These are phyloP conservation scores for Naja naja DNA, from an alignment of 2,113 vertebrate genomes.

Conservation along the genomic window DNA sequence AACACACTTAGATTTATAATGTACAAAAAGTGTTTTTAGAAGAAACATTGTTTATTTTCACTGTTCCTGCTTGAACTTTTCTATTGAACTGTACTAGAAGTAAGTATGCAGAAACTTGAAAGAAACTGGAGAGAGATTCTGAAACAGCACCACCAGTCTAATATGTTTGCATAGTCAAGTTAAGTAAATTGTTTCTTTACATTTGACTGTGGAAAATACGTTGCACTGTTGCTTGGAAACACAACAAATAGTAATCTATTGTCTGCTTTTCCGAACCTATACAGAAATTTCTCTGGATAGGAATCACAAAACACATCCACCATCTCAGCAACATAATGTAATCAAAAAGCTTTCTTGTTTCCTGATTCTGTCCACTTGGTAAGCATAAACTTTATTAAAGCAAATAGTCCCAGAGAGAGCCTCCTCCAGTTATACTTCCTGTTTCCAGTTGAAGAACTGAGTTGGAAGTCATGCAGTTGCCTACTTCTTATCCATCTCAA, in stretches of 20 bases:
- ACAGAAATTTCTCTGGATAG: neutral
- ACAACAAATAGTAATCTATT: neutral
- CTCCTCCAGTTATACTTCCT: neutral
- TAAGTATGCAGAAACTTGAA: constrained; percentile 16
- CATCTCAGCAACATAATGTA: accelerated
- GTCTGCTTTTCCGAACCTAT: constrained; percentile 1
- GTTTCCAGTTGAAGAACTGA: neutral
- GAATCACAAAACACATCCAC: neutral
- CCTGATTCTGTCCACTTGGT: constrained; percentile 3
- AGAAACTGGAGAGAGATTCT: constrained; percentile 32
- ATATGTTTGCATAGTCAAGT: constrained; percentile 43
- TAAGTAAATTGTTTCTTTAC: neutral
- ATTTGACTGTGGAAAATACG: neutral
- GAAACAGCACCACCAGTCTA: constrained; percentile 45
- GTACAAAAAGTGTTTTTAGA: constrained; percentile 34
- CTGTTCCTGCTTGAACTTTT: constrained; percentile 38
- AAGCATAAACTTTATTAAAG: neutral
- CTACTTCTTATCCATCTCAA: neutral
- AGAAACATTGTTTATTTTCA: constrained; percentile 32
- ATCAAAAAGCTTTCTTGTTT: neutral
- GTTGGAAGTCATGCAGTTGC: neutral
- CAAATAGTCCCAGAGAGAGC: neutral
- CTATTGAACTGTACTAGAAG: constrained; percentile 8
- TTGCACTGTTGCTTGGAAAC: neutral
- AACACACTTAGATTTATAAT: constrained; percentile 50